Evolutionary conservation across 1,140 invertebrate species (phyloP), one percentile per base, ranked within the genome.

Genomic region (Megathymus violae): DNA sequence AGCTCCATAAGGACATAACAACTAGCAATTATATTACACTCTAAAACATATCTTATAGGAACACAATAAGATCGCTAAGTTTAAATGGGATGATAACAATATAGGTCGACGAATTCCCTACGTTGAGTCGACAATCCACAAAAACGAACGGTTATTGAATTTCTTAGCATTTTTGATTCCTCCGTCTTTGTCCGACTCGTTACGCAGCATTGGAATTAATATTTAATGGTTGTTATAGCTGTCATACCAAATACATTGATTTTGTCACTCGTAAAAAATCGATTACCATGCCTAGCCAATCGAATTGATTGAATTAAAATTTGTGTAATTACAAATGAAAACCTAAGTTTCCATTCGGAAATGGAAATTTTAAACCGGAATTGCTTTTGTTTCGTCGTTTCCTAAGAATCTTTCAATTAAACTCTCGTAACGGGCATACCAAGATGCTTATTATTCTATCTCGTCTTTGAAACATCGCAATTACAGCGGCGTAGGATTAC

Each of bases 61-160:
- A 46, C 22, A 1, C 0, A 44, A 74, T 78, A 79, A 65, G 41
- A 34, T 9, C 10, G 48, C n/a, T n/a, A 41, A 22, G 16, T 22
- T 38, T 17, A 15, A 4, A 15, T 5, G 4, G 38, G n/a, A n/a
- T 34, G 47, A 60, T 40, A 67, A 13, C 16, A 44, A 64, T n/a
- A 47, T 19, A 44, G 56, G 71, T 56, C 34, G 52, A 74, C 63
- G 64, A 71, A 80, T 69, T 80, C 72, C 62, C 70, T 74, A 64
- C 74, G 77, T 80, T 84, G 76, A 80, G 80, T 84, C 83, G 78
- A 86, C 82, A 88, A 85, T 85, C 77, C 76, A 82, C 78, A 83
- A 80, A 88, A 86, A 75, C 60, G 71, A 74, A 79, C 76, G 78
- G 75, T 87, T 88, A 88, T 88, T 88, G 82, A 88, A 88, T 89